Evolutionary conservation across 2,113 vertebrate species (phyloP).

Genomic region (Cephalopholis sonnerati): DNA sequence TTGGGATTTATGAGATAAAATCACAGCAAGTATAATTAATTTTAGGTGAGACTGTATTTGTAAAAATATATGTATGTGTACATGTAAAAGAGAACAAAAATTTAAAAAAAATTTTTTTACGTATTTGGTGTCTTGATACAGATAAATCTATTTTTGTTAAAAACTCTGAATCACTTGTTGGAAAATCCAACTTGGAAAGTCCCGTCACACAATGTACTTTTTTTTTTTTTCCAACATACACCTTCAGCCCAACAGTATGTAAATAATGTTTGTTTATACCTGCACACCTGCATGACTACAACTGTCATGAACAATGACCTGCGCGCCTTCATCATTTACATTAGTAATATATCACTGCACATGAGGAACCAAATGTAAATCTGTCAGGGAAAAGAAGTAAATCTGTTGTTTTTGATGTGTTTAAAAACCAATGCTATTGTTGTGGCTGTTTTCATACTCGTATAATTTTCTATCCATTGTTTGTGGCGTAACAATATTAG

Average conservation of each 20-base stretch:
- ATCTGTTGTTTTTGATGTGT: no score
- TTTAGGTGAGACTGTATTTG: background rate
- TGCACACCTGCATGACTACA: conserved; percentile 14
- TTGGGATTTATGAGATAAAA: background rate
- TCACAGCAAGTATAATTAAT: background rate
- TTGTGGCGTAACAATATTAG: background rate
- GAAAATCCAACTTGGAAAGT: background rate
- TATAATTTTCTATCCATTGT: background rate
- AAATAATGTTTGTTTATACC: conserved; percentile 30
- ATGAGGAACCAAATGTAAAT: conserved; percentile 7
- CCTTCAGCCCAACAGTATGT: background rate
- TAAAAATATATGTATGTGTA: no score
- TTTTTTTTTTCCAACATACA: background rate
- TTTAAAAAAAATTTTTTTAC: background rate
- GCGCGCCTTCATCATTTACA: conserved; percentile 49
- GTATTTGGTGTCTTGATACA: no score
- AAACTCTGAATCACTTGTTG: background rate
- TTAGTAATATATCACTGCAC: conserved; percentile 22
- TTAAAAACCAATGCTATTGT: background rate
- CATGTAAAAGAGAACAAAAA: no score
- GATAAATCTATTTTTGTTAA: background rate
- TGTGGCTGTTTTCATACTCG: background rate
- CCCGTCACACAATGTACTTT: background rate
- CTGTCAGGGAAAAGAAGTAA: background rate
- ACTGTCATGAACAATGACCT: conserved; percentile 33